Evolutionary conservation across 2,113 vertebrate species (phyloP).

Genomic region (Caloenas nicobarica): DNA sequence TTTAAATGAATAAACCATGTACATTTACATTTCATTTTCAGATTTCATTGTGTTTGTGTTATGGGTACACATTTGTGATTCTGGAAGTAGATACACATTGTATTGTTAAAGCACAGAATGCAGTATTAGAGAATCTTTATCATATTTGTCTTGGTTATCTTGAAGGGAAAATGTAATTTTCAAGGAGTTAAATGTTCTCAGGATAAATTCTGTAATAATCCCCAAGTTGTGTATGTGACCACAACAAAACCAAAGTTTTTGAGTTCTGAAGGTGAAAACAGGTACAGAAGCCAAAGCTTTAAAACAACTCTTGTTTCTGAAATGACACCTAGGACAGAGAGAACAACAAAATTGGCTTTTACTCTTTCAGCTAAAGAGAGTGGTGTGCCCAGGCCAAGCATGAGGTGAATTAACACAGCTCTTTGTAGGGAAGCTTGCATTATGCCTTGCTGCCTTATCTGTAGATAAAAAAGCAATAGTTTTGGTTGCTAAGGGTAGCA

Average conservation of each 20-base stretch:
- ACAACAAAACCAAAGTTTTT: not conserved
- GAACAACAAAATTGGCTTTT: not conserved
- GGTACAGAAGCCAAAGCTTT: not conserved
- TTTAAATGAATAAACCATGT: not conserved
- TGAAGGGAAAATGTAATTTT: not conserved
- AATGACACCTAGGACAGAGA: not conserved
- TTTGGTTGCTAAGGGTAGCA: slow-evolving; percentile 20
- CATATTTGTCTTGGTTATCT: not conserved
- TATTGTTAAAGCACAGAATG: not conserved
- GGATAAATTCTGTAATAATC: not conserved
- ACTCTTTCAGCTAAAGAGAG: not conserved
- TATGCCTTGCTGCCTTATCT: not conserved
- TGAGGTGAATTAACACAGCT: not conserved
- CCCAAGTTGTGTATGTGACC: not conserved
- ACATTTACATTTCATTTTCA: not conserved
- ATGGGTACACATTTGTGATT: not conserved
- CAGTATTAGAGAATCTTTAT: not conserved
- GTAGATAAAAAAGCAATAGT: not conserved
- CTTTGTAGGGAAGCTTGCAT: not conserved
- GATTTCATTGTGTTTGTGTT: not conserved
- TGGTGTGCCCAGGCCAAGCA: not conserved
- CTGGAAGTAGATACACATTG: not conserved
- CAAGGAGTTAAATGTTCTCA: not conserved
- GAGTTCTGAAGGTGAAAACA: not conserved
- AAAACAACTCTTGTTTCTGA: not conserved